These are phyloP conservation scores for Pterocles burchelli DNA, from an alignment of 2,113 vertebrate species.

Conservation along the genomic window DNA sequence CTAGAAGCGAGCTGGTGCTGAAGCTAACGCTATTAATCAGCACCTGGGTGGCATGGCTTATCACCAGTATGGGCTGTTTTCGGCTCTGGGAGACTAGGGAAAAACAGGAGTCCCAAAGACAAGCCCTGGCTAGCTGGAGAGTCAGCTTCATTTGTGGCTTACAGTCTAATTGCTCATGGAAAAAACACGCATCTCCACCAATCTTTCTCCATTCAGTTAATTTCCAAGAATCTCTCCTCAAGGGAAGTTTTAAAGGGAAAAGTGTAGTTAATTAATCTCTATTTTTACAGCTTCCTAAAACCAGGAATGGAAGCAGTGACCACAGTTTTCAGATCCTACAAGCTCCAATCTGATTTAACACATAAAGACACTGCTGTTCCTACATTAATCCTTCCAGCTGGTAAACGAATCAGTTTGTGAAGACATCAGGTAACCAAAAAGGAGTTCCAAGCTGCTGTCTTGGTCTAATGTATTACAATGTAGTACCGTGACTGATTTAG, in stretches of 20 bases:
- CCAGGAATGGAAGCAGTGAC: not conserved
- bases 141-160: not conserved
- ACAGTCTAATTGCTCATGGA: not conserved
- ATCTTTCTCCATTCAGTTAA: not conserved
- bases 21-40: not conserved
- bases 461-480: not conserved
- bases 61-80: not conserved
- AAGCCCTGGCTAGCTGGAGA: not conserved
- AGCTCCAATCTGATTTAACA: not conserved
- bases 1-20: not conserved
- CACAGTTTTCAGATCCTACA: not conserved
- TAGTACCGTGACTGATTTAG: not conserved
- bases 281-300: slow-evolving; percentile 17
- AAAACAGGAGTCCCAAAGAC: not conserved
- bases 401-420: not conserved
- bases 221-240: not conserved
- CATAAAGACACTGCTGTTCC: not conserved
- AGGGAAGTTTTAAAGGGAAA: slow-evolving; percentile 6
- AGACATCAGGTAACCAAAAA: not conserved
- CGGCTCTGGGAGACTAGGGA: not conserved
- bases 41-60: not conserved
- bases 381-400: not conserved
- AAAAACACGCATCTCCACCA: not conserved
- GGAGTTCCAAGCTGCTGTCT: not conserved
- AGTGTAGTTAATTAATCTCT: not conserved